Base-by-base conservation (phyloP, 35 echinoderm and acorn worm genomes). In the Acanthaster planci region DNA sequence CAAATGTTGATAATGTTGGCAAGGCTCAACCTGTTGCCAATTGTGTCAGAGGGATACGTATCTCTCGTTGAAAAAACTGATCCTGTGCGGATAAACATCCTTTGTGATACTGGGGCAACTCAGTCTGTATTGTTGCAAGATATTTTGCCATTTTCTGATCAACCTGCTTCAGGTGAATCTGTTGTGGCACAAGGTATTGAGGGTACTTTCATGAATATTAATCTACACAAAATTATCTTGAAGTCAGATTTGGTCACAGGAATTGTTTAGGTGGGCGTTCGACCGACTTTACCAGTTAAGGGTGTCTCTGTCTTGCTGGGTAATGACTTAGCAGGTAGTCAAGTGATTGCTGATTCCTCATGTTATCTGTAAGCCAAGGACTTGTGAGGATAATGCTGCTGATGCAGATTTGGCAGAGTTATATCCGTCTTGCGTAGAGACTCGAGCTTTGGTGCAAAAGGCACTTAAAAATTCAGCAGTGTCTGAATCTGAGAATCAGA, bases 311-410 rank as follows among this genome's bases (percentile, higher is more conserved):
- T 89, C 76, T 47, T 83, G 52, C 60, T 89, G 27, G 87, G 87
- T 4, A 89, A 89, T 75, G 79, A 89, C 57, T 52, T 91, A 18
- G 76, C 89, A 39, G 83, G 83, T 31, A 34, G 2, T 42, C 85
- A 84, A 34, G 89, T 91, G 51, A 30, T 53, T 29, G 51, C 34
- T 27, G 77, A 60, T n/a, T 54, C 86, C 9, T 80, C 40, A 52
- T 52, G 68, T 37, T 19, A 4, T 39, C 22, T 12, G 39, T 40
- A 81, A 67, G 38, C 21, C 32, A 15, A 80, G 29, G 64, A 32
- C 23, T 37, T 37, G 50, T 53, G 67, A 34, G 51, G 42, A 32
- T 29, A 60, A 22, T 42, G 37, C 58, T 17, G n/a, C 54, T 44
- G 47, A 38, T 67, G 36, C 15, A 32, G 77, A 57, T 58, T 52